phyloP scores from a whole-genome alignment of 2,797 vertebrate species.

The Petrocephalus sullivani region DNA sequence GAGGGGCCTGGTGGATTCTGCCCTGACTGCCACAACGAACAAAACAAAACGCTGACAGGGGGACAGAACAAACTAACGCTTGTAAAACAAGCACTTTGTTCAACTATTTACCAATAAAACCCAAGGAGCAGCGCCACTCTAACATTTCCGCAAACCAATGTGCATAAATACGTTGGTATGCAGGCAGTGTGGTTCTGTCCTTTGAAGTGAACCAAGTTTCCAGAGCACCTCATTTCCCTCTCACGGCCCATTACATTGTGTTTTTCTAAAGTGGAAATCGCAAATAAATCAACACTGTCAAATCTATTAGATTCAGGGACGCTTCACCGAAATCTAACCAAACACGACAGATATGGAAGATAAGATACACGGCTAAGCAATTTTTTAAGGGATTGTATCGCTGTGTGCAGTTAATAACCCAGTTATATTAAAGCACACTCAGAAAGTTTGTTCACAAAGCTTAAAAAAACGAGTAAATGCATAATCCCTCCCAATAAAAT shows the following conservation, averaged over 20 bases:
- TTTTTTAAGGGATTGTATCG: conserved; percentile 3
- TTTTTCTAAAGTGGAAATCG: not conserved
- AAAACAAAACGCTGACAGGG: not conserved
- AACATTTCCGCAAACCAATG: not conserved
- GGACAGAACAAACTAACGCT: not conserved
- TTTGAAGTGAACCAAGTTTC: not conserved
- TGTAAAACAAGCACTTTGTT: not conserved
- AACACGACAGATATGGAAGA: not conserved
- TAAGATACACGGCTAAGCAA: not conserved
- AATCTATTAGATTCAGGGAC: not conserved
- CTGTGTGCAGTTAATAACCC: conserved; percentile 36
- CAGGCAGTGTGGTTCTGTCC: not conserved
- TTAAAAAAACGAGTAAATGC: conserved; percentile 28
- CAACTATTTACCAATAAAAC: not conserved
- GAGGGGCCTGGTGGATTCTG: not conserved
- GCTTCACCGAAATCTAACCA: not conserved
- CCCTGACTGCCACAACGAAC: not conserved
- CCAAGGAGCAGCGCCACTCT: not conserved
- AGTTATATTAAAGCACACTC: conserved; percentile 21
- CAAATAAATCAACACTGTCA: not conserved
- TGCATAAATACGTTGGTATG: not conserved
- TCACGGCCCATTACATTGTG: not conserved
- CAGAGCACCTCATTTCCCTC: not conserved
- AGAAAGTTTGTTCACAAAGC: conserved; percentile 29
- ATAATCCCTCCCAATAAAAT: conserved; percentile 36